Evolutionary conservation across 2,113 vertebrate genomes (phyloP), one percentile per base, ranked within the genome.

Genomic region (Lamprotornis superbus): DNA sequence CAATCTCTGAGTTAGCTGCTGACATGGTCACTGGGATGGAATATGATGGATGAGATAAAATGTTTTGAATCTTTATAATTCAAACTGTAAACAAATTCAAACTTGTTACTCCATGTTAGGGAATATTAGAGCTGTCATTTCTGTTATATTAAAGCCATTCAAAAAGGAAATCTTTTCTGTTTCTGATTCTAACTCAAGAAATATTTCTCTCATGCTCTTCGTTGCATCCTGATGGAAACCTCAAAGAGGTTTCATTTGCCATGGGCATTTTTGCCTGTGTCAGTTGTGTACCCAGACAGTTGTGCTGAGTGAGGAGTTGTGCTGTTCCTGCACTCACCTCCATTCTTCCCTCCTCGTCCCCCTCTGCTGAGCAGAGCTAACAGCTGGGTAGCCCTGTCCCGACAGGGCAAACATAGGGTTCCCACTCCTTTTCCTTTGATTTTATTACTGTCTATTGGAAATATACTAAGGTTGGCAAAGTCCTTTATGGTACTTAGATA

Each of bases 61-160:
- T 50, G 16, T 17, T 82, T 50, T 82, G 70, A 83, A 53, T 80
- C 17, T 46, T 93, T 68, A 19, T 20, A 39, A 87, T 83, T 82
- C 65, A 83, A 94, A 79, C 56, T 12, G 4, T 67, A 87, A 90
- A 77, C 25, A 90, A 91, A 87, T 73, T 83, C 27, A 31, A 65
- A 57, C 15, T 65, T 81, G 8, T 53, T 94, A 30, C 7, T 79
- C 33, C 2, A 1, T 21, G 30, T 83, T 63, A 69, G 22, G 27
- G 27, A 83, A 79, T 76, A 70, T 63, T 69, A 73, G 15, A 87
- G 24, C 9, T 79, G 53, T 71, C 31, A 61, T 69, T 87, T 89
- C 33, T 82, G 11, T 73, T 89, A 49, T 27, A 78, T 40, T 56
- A 76, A 75, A 93, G 13, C 10, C 22, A 61, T 59, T 69, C 30